These are phyloP conservation scores for Moxostoma hubbsi DNA, from an alignment of 2,797 vertebrate species.

Conservation along the genomic window DNA sequence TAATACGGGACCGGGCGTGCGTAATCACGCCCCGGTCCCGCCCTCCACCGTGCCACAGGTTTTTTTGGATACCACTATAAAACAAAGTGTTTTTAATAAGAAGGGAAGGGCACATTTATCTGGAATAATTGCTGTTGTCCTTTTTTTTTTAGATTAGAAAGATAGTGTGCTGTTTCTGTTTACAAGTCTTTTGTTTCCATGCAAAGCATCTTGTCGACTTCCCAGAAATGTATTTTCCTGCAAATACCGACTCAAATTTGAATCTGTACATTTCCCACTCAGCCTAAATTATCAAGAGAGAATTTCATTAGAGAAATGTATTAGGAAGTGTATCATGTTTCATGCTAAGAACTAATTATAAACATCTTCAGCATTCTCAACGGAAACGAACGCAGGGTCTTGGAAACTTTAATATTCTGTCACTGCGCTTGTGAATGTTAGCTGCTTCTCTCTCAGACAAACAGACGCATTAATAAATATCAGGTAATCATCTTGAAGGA, in stretches of 20 bases:
- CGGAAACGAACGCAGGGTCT: slow-evolving; percentile 36
- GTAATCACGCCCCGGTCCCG: too few species aligned
- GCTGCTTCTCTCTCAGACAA: slow-evolving; percentile 25
- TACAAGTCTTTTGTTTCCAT: slow-evolving; percentile 2
- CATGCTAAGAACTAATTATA: slow-evolving; percentile 49
- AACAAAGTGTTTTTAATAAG: too few species aligned
- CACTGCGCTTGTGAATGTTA: slow-evolving; percentile 39
- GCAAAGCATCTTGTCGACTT: not conserved
- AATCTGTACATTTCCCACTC: slow-evolving; percentile 19
- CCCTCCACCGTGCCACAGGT: too few species aligned
- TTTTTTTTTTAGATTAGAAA: not conserved
- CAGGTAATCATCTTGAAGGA: slow-evolving; percentile 20
- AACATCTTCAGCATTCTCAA: slow-evolving; percentile 25
- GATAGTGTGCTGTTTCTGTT: not conserved
- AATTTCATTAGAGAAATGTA: slow-evolving; percentile 45
- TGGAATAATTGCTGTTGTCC: too few species aligned
- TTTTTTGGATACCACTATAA: too few species aligned
- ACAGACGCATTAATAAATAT: slow-evolving; percentile 19
- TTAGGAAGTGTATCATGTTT: slow-evolving; percentile 45
- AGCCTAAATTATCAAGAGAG: slow-evolving; percentile 40
- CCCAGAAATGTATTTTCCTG: slow-evolving; percentile 7
- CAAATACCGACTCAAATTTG: slow-evolving; percentile 3
- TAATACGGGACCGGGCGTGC: too few species aligned
- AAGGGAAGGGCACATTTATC: too few species aligned
- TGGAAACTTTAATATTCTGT: slow-evolving; percentile 51